Percentiles rank a stretch among this genome's conserved stretches.
These are phyloP conservation scores for Stenolophus ochropezus DNA, from an alignment of 2,888 invertebrate genomes.

Conservation along the genomic window DNA sequence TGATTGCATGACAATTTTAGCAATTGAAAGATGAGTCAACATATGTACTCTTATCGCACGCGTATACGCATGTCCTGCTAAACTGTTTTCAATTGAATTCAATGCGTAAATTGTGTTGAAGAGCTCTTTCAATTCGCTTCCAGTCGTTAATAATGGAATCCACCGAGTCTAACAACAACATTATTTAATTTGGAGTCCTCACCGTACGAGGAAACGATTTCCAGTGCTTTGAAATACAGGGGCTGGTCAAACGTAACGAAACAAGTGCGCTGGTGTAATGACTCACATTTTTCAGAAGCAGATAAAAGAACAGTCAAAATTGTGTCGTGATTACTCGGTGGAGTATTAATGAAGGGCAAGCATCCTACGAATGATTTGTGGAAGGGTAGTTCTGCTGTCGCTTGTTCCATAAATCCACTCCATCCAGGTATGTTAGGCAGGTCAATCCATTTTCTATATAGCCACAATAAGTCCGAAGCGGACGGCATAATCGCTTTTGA, in stretches of 20 bases:
- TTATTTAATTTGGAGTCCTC: slow-evolving; percentile 47
- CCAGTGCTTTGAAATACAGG: slow-evolving; percentile 64
- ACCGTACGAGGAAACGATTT: slow-evolving; percentile 59
- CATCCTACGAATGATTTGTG: slow-evolving; percentile 16
- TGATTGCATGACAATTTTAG: slow-evolving; percentile 54
- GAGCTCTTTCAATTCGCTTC: slow-evolving; percentile 64
- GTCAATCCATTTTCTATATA: slow-evolving; percentile 60
- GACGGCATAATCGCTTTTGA: slow-evolving; percentile 23
- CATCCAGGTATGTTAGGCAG: slow-evolving; percentile 57
- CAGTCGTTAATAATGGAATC: slow-evolving; percentile 64
- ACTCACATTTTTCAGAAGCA: slow-evolving; percentile 59
- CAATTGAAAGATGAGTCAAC: slow-evolving; percentile 62
- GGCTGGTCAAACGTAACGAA: slow-evolving; percentile 66
- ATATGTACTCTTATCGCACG: slow-evolving; percentile 66
- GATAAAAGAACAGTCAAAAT: slow-evolving; percentile 61
- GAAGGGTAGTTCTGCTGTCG: slow-evolving; percentile 39
- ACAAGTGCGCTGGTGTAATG: slow-evolving; percentile 60
- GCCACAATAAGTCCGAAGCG: slow-evolving; percentile 49
- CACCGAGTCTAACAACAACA: slow-evolving; percentile 62
- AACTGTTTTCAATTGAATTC: slow-evolving; percentile 64
- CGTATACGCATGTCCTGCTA: slow-evolving; percentile 65
- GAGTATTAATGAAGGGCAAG: slow-evolving; percentile 62
- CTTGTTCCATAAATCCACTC: slow-evolving; percentile 64
- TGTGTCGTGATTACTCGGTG: slow-evolving; percentile 62
- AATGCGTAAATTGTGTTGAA: slow-evolving; percentile 64